A percentile compares a stretch with the other conserved stretches of the same genome.
Evolutionary conservation across 2,888 invertebrate species (phyloP).

Genomic region (Cinara cedri): DNA sequence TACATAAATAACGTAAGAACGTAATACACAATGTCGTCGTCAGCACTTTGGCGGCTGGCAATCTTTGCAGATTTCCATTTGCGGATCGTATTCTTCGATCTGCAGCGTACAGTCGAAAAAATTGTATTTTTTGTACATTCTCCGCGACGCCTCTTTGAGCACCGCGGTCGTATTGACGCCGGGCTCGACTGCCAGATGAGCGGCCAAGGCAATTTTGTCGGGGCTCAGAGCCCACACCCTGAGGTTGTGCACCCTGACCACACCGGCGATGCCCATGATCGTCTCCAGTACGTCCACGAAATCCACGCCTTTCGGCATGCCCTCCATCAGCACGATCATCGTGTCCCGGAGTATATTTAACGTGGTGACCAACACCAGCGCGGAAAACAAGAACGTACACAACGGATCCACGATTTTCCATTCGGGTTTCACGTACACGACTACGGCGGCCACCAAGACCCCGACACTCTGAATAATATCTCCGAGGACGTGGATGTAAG

Average conservation of each 20-base stretch:
- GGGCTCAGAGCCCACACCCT: slow-evolving; percentile 97
- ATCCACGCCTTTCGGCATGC: slow-evolving; percentile 68
- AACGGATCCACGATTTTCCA: slow-evolving; percentile 95
- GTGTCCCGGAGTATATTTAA: slow-evolving; percentile 92
- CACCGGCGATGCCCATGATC: slow-evolving; percentile 85
- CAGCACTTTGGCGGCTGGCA: slow-evolving; percentile 72
- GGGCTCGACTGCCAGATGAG: slow-evolving; percentile 88
- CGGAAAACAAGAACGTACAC: slow-evolving; percentile 94
- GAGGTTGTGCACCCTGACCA: slow-evolving; percentile 91
- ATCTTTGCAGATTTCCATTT: slow-evolving; percentile 86
- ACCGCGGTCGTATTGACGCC: slow-evolving; percentile 80
- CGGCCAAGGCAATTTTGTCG: slow-evolving; percentile 95
- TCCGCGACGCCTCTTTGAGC: slow-evolving; percentile 78
- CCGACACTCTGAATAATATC: slow-evolving; percentile 91
- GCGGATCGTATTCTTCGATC: slow-evolving; percentile 86
- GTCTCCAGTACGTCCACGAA: slow-evolving; percentile 80
- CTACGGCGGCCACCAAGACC: slow-evolving; percentile 86
- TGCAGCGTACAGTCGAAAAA: slow-evolving; percentile 96
- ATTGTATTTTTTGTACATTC: slow-evolving; percentile 83
- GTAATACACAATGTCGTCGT: too few relatives aligned
- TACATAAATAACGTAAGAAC: too few relatives aligned
- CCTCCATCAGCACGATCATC: slow-evolving; percentile 92
- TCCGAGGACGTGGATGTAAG: slow-evolving; percentile 94
- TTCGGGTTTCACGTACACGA: slow-evolving; percentile 85
- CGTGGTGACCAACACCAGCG: slow-evolving; percentile 90